A percentile compares a stretch with the other conserved stretches of the same genome.
Evolutionary conservation across 2,113 vertebrate species (phyloP).

Genomic region (Oplegnathus fasciatus): DNA sequence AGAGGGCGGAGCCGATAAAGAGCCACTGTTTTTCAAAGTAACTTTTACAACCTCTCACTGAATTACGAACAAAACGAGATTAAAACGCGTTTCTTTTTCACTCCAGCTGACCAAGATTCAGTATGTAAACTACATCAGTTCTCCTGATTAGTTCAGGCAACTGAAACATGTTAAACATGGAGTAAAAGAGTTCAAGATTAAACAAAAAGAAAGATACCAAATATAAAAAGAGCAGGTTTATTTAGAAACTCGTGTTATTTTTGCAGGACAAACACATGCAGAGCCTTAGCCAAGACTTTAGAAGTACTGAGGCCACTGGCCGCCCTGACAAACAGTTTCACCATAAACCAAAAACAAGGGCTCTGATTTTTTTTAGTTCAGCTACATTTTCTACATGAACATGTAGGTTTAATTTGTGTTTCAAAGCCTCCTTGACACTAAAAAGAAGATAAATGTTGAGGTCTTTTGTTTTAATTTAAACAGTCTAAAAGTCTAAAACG

Average conservation of each 20-base stretch:
- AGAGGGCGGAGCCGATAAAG: not conserved
- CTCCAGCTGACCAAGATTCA: not conserved
- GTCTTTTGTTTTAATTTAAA: not conserved
- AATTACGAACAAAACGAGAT: not conserved
- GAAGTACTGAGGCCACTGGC: not conserved
- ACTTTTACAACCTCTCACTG: no score
- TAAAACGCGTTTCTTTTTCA: not conserved
- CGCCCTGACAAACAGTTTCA: not conserved
- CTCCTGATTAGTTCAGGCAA: no score
- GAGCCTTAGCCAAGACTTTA: not conserved
- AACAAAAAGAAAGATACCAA: not conserved
- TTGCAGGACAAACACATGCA: not conserved
- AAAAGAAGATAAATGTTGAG: fast-evolving
- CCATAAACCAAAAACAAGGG: not conserved
- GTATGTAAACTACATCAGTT: no score
- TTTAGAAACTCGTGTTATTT: not conserved
- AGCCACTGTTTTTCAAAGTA: not conserved
- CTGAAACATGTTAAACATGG: not conserved
- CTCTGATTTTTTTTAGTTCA: not conserved
- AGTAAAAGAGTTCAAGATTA: not conserved
- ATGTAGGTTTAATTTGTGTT: not conserved
- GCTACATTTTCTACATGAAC: not conserved
- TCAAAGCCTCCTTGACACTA: fast-evolving
- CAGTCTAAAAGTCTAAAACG: not conserved
- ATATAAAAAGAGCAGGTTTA: not conserved